Base-by-base conservation (phyloP, 2,888 invertebrate genomes). In the Lepidocyrtoides sp. region DNA sequence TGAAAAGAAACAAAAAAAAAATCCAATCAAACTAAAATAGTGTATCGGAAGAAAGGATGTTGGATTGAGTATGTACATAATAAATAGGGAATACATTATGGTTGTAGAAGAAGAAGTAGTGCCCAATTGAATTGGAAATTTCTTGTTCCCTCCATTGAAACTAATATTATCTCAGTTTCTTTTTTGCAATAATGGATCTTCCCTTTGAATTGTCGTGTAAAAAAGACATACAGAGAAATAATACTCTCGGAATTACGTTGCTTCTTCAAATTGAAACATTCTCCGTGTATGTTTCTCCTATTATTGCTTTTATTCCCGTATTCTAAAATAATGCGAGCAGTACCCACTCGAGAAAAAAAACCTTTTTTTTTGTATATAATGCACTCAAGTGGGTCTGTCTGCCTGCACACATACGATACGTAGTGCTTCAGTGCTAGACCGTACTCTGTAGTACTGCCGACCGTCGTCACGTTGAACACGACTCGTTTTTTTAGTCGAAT, bases 111-210 rank as follows among this genome's bases (percentile, higher is more conserved):
- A n/a, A n/a, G n/a, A n/a, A n/a, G n/a, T n/a, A n/a, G n/a, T n/a
- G n/a, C n/a, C n/a, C 93, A 93, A 93, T 93, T 93, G 93, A 93
- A 92, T 93, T 93, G 92, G 91, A 91, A 84, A 93, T 93, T 93
- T 92, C 91, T 89, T 89, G 89, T 84, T n/a, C n/a, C n/a, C n/a
- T n/a, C n/a, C 89, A 92, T 89, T 89, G 89, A 89, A 89, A 57
- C n/a, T 17, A 57, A 17, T 20, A 20, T 83, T 79, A 63, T 75
- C 83, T 72, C 32, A 63, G 66, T 17, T n/a, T 51, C 51, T 36
- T 23, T 66, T 66, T 66, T 66, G 66, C 66, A 66, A 66, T 66
- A 66, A 66, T 66, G 14, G 32, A 66, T 14, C 29, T 66, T 66
- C 17, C n/a, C n/a, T n/a, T n/a, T n/a, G 66, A 66, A 66, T 66